Evolutionary conservation across 1,140 invertebrate genomes (phyloP), one percentile per base, ranked within the genome.

Genomic region (Hirudo medicinalis): DNA sequence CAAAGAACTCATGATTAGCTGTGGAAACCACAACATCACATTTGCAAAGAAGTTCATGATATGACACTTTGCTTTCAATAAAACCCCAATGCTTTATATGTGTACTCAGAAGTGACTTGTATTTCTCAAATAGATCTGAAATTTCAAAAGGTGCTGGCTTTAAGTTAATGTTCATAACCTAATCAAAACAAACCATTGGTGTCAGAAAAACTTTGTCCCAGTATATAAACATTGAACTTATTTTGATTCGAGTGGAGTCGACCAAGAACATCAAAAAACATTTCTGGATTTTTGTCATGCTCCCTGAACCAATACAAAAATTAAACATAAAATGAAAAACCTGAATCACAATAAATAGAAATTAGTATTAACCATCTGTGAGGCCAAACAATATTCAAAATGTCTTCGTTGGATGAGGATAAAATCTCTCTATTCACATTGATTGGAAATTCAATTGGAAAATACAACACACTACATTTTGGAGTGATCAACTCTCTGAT

Each of bases 1-100:
- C 89, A 80, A 87, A 89, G 78, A 89, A 90, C 79, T 90, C 89
- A 81, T 90, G 89, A 36, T 85, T 81, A 2, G 88, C 87, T n/a
- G 89, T 89, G 0, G 88, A 89, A 19, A 90, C 82, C 32, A 86
- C 87, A 72, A 89, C 83, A 80, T 90, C 86, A 49, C 84, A 82
- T 2, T 78, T 75, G 0, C 78, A 70, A 67, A 90, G 77, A 19
- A 87, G 78, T 63, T 83, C 76, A 66, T 84, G 85, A 79, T 89
- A 90, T 22, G 86, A 83, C 49, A 83, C 80, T 73, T 86, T 86
- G 2, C 77, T 79, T 36, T 81, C 75, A 17, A 86, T 76, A 78
- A 82, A 87, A 9, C 88, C 88, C 84, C 85, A 89, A 76, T 86
- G 79, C 15, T 82, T 72, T 11, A 90, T 85, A 71, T 86, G 82